Percentiles rank a stretch among this genome's conserved stretches.
Conservation (phyloP, 2,797 vertebrate species). For the Myripristis jacobus region DNA sequence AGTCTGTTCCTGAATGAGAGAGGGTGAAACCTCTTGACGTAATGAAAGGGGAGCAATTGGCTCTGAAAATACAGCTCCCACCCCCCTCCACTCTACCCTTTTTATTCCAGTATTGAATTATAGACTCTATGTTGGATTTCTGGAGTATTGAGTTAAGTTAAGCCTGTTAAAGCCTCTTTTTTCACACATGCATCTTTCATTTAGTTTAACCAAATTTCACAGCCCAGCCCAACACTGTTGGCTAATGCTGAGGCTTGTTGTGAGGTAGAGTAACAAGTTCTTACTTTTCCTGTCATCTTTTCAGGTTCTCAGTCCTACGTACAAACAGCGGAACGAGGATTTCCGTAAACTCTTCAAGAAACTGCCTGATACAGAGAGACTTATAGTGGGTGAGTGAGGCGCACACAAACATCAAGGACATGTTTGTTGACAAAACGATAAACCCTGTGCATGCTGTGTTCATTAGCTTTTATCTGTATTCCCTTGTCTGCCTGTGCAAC, state of each 20-base stretch:
- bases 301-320: constrained; percentile 93
- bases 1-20: not conserved
- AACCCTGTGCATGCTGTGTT: not conserved
- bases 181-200: not conserved
- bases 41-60: constrained; percentile 10
- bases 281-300: constrained; percentile 18
- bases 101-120: not conserved
- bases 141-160: not conserved
- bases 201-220: not conserved
- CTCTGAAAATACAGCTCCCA: not conserved
- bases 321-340: constrained; percentile 93
- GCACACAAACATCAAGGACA: not conserved
- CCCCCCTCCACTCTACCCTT: not conserved
- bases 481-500: too few species aligned
- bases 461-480: too few species aligned
- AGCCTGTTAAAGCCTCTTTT: not conserved
- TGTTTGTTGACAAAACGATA: not conserved
- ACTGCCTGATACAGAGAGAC: constrained; percentile 90
- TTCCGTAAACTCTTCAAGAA: constrained; percentile 94
- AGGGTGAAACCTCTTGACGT: constrained; percentile 12
- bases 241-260: not conserved
- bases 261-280: not conserved
- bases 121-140: not conserved
- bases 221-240: not conserved
- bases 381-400: constrained; percentile 89